Evolutionary conservation across 2,888 invertebrate species (phyloP).

Genomic region (Cheilosia variabilis): DNA sequence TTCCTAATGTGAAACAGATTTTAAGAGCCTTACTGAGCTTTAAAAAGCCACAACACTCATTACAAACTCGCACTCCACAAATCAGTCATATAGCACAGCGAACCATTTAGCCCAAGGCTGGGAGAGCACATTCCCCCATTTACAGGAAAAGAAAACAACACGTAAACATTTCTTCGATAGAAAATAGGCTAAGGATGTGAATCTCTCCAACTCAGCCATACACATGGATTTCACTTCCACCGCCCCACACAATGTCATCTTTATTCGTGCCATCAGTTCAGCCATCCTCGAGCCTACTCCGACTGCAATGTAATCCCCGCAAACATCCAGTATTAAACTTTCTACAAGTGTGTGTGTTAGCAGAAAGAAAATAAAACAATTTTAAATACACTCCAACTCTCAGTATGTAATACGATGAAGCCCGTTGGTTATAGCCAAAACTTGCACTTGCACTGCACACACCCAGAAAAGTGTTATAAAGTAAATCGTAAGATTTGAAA

Average conservation of each 20-base stretch:
- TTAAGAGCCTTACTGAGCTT: too few relatives aligned
- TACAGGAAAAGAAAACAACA: too few relatives aligned
- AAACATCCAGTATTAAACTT: constrained; percentile 19
- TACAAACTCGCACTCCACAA: too few relatives aligned
- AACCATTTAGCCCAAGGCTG: too few relatives aligned
- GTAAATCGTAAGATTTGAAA: constrained; percentile 64
- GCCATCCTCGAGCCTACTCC: background rate
- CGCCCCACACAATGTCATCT: background rate
- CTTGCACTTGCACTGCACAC: constrained; percentile 9
- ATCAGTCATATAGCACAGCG: too few relatives aligned
- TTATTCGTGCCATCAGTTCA: background rate
- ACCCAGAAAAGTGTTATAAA: constrained; percentile 63
- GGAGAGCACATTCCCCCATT: too few relatives aligned
- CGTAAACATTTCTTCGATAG: too few relatives aligned
- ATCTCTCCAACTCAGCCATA: too few relatives aligned
- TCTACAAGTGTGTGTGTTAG: background rate
- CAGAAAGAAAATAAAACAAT: background rate
- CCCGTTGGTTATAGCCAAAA: constrained; percentile 16
- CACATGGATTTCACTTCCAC: background rate
- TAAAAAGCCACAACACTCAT: too few relatives aligned
- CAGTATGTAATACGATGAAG: constrained; percentile 33
- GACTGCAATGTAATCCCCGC: background rate
- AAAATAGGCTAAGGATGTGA: too few relatives aligned
- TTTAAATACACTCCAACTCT: constrained; percentile 1
- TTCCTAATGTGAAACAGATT: too few relatives aligned